Percentiles rank a stretch among this genome's conserved stretches.
Conservation (phyloP, 2,113 vertebrate species). For the Lepidothrix coronata region DNA sequence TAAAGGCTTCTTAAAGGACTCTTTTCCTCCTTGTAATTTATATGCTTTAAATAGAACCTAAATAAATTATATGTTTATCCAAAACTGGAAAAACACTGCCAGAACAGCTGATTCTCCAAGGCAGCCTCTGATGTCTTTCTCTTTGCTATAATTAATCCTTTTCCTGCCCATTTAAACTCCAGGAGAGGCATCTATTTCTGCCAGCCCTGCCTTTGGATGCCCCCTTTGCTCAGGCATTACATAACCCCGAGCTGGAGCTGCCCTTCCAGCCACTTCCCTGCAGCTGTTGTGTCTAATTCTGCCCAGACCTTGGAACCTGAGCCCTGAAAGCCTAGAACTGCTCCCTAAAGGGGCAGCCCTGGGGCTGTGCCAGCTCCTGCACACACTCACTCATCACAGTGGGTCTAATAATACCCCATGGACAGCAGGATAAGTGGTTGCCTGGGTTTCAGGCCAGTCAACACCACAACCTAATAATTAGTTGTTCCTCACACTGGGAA, state of each 20-base stretch:
- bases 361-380: slow-evolving; percentile 1
- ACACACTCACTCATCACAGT: slow-evolving; percentile 10
- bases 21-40: neutral
- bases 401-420: slow-evolving; percentile 44
- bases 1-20: neutral
- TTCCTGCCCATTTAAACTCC: neutral
- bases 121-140: accelerated
- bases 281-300: slow-evolving; percentile 49
- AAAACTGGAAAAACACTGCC: neutral
- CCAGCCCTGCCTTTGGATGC: neutral
- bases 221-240: neutral
- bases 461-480: neutral
- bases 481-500: neutral
- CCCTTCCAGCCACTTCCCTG: slow-evolving; percentile 6
- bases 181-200: neutral
- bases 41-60: neutral
- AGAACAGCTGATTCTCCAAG: neutral
- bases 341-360: slow-evolving; percentile 7
- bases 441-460: slow-evolving; percentile 13
- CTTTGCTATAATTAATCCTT: neutral
- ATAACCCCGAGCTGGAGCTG: neutral
- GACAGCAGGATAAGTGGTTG: slow-evolving; percentile 5
- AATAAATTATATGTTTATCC: neutral
- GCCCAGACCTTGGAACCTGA: slow-evolving; percentile 47
- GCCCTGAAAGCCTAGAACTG: slow-evolving; percentile 10